Conservation (phyloP, 53 echinoderm and acorn worm genomes). For the Crossaster papposus region DNA sequence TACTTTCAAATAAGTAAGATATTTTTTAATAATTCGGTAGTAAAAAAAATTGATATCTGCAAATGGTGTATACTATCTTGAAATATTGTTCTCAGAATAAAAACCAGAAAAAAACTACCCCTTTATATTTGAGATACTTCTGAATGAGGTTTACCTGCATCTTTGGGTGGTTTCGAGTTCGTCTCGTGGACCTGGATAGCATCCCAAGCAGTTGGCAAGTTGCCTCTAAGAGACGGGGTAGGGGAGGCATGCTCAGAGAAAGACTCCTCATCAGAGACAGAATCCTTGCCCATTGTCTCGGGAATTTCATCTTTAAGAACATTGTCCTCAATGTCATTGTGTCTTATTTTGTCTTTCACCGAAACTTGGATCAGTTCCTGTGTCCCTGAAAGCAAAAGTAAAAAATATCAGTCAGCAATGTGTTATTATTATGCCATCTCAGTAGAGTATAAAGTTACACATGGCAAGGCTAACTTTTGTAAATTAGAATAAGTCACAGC, state of each 20-base stretch:
- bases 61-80: too few species aligned
- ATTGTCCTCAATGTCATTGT: slow-evolving; percentile 6
- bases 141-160: slow-evolving; percentile 54
- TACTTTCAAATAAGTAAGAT: too few species aligned
- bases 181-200: slow-evolving; percentile 74
- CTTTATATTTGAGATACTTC: neutral
- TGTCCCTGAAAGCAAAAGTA: neutral
- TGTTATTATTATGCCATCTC: neutral
- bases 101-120: too few species aligned
- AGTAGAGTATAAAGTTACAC: neutral
- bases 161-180: slow-evolving; percentile 54
- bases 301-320: slow-evolving; percentile 6
- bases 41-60: too few species aligned
- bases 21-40: too few species aligned
- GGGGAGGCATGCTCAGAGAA: neutral
- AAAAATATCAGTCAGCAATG: neutral
- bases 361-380: slow-evolving; percentile 35
- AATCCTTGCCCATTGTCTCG: slow-evolving; percentile 43
- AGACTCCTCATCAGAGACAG: neutral
- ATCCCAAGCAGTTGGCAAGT: slow-evolving; percentile 79
- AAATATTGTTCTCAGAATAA: too few species aligned
- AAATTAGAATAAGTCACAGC: too few species aligned
- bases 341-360: slow-evolving; percentile 6
- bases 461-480: too few species aligned
- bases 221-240: slow-evolving; percentile 28